These are phyloP conservation scores for Drosophila paranaensis DNA, from an alignment of 2,888 invertebrate species.

Conservation along the genomic window DNA sequence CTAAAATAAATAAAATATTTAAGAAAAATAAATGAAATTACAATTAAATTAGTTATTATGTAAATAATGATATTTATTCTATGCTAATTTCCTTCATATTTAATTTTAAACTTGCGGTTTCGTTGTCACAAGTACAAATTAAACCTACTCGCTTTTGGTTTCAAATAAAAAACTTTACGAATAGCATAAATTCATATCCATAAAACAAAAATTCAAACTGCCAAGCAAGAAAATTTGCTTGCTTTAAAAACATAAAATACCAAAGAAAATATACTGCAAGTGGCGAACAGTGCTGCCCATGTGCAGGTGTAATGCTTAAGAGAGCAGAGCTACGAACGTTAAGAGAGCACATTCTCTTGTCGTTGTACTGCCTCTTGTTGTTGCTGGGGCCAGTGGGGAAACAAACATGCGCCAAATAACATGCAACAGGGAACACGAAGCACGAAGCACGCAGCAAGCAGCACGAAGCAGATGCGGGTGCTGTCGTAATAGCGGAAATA, in stretches of 20 bases:
- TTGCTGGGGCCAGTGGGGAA: slow-evolving; percentile 21
- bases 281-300: slow-evolving; percentile 47
- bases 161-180: no score
- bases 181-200: neutral
- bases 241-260: slow-evolving; percentile 17
- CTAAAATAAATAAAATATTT: no score
- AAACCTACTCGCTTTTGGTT: no score
- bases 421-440: slow-evolving; percentile 34
- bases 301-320: slow-evolving; percentile 10
- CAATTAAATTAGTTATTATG: no score
- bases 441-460: slow-evolving; percentile 2
- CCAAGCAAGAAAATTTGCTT: no score
- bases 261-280: slow-evolving; percentile 14
- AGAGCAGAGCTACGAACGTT: neutral
- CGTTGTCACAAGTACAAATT: no score
- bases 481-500: slow-evolving; percentile 24
- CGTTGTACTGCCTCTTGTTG: neutral
- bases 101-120: no score
- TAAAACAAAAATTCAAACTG: no score
- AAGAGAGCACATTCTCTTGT: slow-evolving; percentile 12
- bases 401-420: slow-evolving; percentile 41
- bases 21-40: no score
- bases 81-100: no score
- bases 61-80: no score
- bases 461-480: slow-evolving; percentile 20